Evolutionary conservation across 2,888 invertebrate species (phyloP).

Genomic region (Archaeoteleia sp.): DNA sequence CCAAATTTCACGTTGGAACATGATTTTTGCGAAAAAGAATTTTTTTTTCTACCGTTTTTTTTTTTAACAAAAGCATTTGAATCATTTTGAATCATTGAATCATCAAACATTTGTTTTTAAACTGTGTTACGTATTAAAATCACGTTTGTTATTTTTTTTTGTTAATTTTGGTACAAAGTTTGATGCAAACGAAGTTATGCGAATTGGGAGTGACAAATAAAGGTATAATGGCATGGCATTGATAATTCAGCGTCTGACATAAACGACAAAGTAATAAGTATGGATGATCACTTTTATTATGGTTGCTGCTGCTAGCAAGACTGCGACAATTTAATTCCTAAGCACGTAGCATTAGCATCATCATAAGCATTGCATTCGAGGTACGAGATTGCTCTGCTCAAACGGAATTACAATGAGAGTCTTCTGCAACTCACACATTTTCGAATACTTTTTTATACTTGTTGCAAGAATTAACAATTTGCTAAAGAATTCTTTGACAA

Average conservation of each 20-base stretch:
- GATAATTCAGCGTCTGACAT: conserved; percentile 48
- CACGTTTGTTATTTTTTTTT: too few relatives aligned
- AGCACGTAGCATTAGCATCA: conserved; percentile 55
- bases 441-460: conserved; percentile 38
- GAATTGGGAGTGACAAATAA: conserved; percentile 35
- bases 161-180: too few relatives aligned
- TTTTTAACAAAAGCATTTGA: too few relatives aligned
- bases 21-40: neutral
- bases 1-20: conserved; percentile 8
- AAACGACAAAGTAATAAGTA: conserved; percentile 54
- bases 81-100: too few relatives aligned
- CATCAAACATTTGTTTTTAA: too few relatives aligned
- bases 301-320: conserved; percentile 49
- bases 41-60: neutral
- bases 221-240: conserved; percentile 45
- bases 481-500: conserved; percentile 28
- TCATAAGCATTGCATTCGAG: conserved; percentile 54
- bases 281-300: conserved; percentile 54
- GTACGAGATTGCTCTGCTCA: conserved; percentile 51
- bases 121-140: too few relatives aligned
- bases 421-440: conserved; percentile 34
- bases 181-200: conserved; percentile 10
- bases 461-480: conserved; percentile 17
- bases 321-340: conserved; percentile 52
- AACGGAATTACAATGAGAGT: conserved; percentile 51